Evolutionary conservation across 2,113 vertebrate species (phyloP), one percentile per base, ranked within the genome.

Genomic region (Neodontobutis hainanensis): DNA sequence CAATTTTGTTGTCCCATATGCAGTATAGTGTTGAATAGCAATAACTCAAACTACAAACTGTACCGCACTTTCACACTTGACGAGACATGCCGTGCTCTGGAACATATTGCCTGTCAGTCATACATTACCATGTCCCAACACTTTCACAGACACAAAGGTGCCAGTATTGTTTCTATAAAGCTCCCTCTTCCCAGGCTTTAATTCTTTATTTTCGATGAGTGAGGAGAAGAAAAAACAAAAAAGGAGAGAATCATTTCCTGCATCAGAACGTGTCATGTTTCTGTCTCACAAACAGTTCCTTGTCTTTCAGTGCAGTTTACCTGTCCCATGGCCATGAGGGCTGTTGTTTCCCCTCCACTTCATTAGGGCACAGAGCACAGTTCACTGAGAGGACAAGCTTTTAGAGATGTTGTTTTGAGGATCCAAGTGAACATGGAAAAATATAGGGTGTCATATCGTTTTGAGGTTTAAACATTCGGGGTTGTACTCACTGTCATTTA

Each of bases 361-460:
- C 73, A 79, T 89, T 73, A 81, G 78, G 86, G 85, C 48, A 70
- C 82, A 73, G 84, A 73, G 48, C 80, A 82, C 65, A 51, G 92
- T 93, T 95, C 92, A 92, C 65, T 45, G 66, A 50, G 68, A 90
- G 94, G 92, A 92, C 90, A 89, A 68, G 50, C 81, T 89, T 91
- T 83, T 75, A 79, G 92, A 90, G 80, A 90, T 89, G 81, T 87
- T 88, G 46, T 89, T 87, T 66, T 61, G 75, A 78, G 86, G 86
- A 80, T 86, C 70, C 69, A 40, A 75, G 68, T 67, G 62, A 64
- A 15, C 75, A 58, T 53, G 55, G 72, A 63, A 62, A 42, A 6
- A 68, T 61, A 74, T 81, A 79, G 85, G 75, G 85, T 32, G 14
- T 35, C 5, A 8, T 40, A 40, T 6, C 2, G 38, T 40, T 40